These are phyloP conservation scores for Aspidiotus destructor DNA, from an alignment of 2,888 invertebrate genomes.

Conservation along the genomic window DNA sequence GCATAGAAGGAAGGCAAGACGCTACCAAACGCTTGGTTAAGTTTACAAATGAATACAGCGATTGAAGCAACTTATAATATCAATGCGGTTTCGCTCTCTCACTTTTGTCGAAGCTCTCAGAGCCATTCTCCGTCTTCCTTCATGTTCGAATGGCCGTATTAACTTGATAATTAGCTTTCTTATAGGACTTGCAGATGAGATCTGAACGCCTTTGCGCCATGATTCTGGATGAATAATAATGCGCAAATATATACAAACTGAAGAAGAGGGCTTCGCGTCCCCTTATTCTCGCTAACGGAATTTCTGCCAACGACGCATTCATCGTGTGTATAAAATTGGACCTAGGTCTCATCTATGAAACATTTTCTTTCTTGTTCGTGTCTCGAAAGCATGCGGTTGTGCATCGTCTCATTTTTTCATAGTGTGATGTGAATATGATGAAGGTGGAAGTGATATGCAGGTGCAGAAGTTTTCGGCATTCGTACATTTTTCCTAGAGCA, in stretches of 20 bases:
- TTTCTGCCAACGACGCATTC: slow-evolving; percentile 19
- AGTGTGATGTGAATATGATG: too few relatives aligned
- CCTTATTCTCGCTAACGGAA: slow-evolving; percentile 21
- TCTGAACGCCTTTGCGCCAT: slow-evolving; percentile 16
- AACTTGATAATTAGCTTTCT: slow-evolving; percentile 77
- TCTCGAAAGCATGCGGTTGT: slow-evolving; percentile 10
- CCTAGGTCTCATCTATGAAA: slow-evolving; percentile 29
- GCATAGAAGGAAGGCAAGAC: slow-evolving; percentile 41
- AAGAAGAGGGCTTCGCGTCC: slow-evolving; percentile 26
- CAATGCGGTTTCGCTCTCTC: slow-evolving; percentile 45
- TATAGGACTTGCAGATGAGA: slow-evolving; percentile 34
- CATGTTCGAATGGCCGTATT: slow-evolving; percentile 53
- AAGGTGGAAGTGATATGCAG: too few relatives aligned
- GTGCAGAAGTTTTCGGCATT: too few relatives aligned
- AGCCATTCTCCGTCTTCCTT: slow-evolving; percentile 38
- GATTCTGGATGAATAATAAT: slow-evolving; percentile 33
- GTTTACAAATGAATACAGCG: slow-evolving; percentile 63
- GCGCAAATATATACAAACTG: slow-evolving; percentile 22
- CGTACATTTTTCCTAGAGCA: too few relatives aligned
- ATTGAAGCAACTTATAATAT: slow-evolving; percentile 63
- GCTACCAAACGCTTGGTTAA: slow-evolving; percentile 44
- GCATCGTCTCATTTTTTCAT: background rate
- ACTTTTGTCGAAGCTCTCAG: slow-evolving; percentile 35
- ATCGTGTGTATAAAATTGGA: slow-evolving; percentile 28
- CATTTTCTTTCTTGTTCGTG: slow-evolving; percentile 31